A percentile compares a stretch with the other conserved stretches of the same genome.
Evolutionary conservation across 2,113 vertebrate species (phyloP).

Genomic region (Formicarius rufipectus): DNA sequence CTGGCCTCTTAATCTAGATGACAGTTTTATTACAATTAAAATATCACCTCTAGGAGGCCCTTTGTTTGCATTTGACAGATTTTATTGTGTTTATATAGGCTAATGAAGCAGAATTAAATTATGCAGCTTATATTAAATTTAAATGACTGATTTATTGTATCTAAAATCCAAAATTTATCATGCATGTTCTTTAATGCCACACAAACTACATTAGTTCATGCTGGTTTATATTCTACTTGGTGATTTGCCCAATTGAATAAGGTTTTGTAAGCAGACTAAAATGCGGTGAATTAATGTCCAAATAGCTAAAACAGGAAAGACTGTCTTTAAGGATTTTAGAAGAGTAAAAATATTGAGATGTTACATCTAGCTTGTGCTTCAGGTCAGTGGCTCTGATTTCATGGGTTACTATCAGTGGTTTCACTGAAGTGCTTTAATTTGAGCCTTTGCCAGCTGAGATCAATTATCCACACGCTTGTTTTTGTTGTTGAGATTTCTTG

Average conservation of each 20-base stretch:
- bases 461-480: not conserved
- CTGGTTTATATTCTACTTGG: conserved; percentile 47
- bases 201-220: conserved; percentile 57
- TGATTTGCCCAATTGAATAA: conserved; percentile 11
- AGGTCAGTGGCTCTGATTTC: conserved; percentile 1
- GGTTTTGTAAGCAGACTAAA: conserved; percentile 14
- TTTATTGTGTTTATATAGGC: conserved; percentile 67
- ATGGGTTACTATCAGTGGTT: not conserved
- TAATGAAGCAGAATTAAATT: conserved; percentile 75
- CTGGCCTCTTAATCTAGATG: conserved; percentile 72
- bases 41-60: conserved; percentile 65
- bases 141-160: conserved; percentile 66
- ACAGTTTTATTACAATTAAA: conserved; percentile 79
- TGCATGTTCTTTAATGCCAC: conserved; percentile 13
- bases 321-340: not conserved
- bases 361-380: not conserved
- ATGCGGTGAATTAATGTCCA: not conserved
- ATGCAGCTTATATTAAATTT: conserved; percentile 63
- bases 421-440: not conserved
- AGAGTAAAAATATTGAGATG: not conserved
- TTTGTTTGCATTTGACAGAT: conserved; percentile 70
- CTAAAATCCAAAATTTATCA: conserved; percentile 58
- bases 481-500: not conserved
- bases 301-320: not conserved
- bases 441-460: not conserved